A percentile compares a stretch with the other conserved stretches of the same genome.
Conservation (phyloP, 2,888 invertebrate genomes). For the Caenorhabditis uteleia region DNA sequence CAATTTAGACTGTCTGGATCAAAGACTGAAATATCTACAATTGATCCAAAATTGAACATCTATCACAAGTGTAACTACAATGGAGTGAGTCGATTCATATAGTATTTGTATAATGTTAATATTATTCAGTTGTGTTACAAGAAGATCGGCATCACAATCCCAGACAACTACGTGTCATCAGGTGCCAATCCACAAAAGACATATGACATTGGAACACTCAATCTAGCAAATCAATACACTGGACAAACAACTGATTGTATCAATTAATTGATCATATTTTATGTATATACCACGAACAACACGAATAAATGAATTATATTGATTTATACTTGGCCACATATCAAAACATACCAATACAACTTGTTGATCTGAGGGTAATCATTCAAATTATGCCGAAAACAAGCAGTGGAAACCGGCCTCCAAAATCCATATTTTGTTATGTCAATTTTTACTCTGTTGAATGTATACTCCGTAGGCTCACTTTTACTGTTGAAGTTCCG, state of each 20-base stretch:
- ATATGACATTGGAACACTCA: constrained; percentile 52
- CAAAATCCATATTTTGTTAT: too few relatives aligned
- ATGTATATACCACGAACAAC: too few relatives aligned
- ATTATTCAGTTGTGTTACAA: constrained; percentile 42
- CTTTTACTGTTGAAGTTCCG: too few relatives aligned
- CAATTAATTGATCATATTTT: too few relatives aligned
- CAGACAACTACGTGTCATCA: constrained; percentile 45
- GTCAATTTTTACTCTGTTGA: too few relatives aligned
- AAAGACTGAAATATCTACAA: constrained; percentile 49
- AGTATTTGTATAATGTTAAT: not conserved
- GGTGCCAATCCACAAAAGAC: constrained; percentile 45
- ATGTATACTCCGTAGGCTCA: too few relatives aligned
- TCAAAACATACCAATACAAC: too few relatives aligned
- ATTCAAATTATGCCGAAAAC: too few relatives aligned
- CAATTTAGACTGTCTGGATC: constrained; percentile 46
- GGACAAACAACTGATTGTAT: constrained; percentile 53
- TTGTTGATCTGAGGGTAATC: too few relatives aligned
- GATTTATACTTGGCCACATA: too few relatives aligned
- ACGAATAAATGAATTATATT: too few relatives aligned
- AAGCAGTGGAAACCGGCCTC: too few relatives aligned
- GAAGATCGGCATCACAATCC: constrained; percentile 54
- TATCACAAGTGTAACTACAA: constrained; percentile 58
- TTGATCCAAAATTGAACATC: constrained; percentile 52
- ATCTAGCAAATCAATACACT: constrained; percentile 51
- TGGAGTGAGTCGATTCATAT: constrained; percentile 13